phyloP scores from a whole-genome alignment of 2,797 vertebrate species.

The Benthosema pterotum region DNA sequence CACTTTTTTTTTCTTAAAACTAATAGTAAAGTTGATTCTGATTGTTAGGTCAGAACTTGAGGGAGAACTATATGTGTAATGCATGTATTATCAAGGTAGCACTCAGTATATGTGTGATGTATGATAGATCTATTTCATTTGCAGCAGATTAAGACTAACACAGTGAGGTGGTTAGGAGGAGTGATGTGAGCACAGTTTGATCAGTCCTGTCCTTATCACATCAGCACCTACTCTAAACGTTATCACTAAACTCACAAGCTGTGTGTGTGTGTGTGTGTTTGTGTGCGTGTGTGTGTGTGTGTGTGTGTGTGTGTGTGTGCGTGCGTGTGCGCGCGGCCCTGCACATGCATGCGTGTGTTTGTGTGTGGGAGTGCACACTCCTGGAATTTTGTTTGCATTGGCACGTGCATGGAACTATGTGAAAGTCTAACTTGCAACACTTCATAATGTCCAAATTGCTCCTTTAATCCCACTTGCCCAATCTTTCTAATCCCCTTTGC shows the following conservation, averaged over 20 bases:
- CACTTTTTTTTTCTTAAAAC: too few species aligned
- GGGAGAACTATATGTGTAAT: background rate
- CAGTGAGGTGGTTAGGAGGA: too few species aligned
- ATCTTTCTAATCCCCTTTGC: conserved; percentile 61
- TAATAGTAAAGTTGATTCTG: too few species aligned
- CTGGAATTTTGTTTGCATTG: too few species aligned
- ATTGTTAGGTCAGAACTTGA: too few species aligned
- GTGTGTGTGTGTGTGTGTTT: background rate
- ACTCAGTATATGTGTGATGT: too few species aligned
- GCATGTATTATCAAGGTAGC: too few species aligned
- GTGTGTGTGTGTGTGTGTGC: background rate
- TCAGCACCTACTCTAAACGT: background rate
- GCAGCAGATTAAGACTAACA: too few species aligned
- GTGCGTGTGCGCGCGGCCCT: background rate
- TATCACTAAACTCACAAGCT: background rate
- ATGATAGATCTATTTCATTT: too few species aligned
- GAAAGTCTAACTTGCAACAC: conserved; percentile 7
- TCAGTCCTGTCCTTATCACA: background rate
- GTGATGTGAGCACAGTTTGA: background rate
- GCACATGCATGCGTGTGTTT: too few species aligned
- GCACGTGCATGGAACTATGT: too few species aligned
- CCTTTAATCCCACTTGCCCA: conserved; percentile 50
- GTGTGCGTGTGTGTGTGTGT: background rate
- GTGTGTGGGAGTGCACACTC: too few species aligned
- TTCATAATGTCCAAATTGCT: conserved; percentile 14